Percentiles rank a stretch among this genome's conserved stretches.
Conservation (phyloP, 1,140 invertebrate genomes). For the Planococcus citri region DNA sequence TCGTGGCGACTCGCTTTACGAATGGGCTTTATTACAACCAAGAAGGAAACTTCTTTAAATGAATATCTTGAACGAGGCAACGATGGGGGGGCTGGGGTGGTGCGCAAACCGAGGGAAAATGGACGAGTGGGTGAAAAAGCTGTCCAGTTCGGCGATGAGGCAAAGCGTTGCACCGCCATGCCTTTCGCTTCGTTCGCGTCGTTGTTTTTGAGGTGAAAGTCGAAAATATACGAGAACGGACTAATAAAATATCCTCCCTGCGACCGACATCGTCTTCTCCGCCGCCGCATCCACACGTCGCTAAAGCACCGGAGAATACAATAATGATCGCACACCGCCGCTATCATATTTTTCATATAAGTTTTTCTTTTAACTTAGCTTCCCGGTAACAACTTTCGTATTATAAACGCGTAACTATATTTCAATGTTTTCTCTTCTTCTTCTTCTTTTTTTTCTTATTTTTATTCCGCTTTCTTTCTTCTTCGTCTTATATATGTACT, state of each 20-base stretch:
- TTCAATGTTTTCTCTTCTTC: background rate
- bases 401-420: constrained; percentile 7
- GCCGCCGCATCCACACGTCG: background rate
- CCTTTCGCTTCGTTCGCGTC: background rate
- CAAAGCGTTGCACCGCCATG: background rate
- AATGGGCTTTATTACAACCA: background rate
- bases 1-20: background rate
- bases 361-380: constrained; percentile 4
- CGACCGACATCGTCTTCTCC: background rate
- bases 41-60: background rate
- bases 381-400: constrained; percentile 6
- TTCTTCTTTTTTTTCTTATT: too few relatives aligned
- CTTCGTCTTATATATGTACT: too few relatives aligned
- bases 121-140: too few relatives aligned
- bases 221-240: constrained; percentile 6
- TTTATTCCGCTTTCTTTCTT: too few relatives aligned
- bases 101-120: too few relatives aligned
- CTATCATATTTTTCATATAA: constrained; percentile 8
- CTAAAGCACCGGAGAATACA: background rate
- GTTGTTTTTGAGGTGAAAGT: constrained; percentile 1
- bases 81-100: background rate
- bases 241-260: background rate
- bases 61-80: background rate
- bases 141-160: background rate
- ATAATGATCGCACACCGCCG: constrained; percentile 1